Conservation (phyloP, 2,113 vertebrate species). For the Nymphicus hollandicus region DNA sequence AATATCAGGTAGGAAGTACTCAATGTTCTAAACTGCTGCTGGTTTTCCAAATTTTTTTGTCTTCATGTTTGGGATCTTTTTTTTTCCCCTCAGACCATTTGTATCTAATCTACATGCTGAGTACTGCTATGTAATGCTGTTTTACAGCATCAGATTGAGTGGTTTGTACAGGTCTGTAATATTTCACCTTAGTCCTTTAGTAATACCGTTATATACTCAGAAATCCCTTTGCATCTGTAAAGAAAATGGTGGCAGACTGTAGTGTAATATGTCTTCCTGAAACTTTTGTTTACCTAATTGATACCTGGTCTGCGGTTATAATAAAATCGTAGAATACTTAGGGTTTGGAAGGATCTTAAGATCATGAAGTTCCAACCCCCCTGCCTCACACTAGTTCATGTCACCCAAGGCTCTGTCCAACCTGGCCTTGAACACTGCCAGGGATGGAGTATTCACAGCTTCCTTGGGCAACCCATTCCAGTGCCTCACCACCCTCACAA, state of each 20-base stretch:
- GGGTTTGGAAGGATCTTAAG: too few species aligned
- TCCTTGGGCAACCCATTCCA: too few species aligned
- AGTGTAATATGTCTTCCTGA: background rate
- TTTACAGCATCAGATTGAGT: background rate
- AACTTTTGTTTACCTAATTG: background rate
- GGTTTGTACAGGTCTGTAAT: background rate
- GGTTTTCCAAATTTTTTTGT: background rate
- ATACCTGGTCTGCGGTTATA: background rate
- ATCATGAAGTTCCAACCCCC: too few species aligned
- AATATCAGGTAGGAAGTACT: background rate
- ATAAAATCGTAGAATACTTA: too few species aligned
- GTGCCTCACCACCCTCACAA: too few species aligned
- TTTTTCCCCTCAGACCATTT: background rate
- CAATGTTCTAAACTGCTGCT: background rate
- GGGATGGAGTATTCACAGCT: too few species aligned
- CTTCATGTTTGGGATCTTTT: background rate
- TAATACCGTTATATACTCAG: background rate
- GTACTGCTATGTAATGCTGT: background rate
- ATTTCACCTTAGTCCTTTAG: background rate
- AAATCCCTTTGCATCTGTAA: background rate
- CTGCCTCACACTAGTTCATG: too few species aligned
- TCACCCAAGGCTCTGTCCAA: too few species aligned
- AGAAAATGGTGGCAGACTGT: background rate
- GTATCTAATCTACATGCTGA: background rate
- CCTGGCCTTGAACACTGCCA: too few species aligned